These are phyloP conservation scores for Euzophera pinguis DNA, from an alignment of 2,888 invertebrate genomes.

Conservation along the genomic window DNA sequence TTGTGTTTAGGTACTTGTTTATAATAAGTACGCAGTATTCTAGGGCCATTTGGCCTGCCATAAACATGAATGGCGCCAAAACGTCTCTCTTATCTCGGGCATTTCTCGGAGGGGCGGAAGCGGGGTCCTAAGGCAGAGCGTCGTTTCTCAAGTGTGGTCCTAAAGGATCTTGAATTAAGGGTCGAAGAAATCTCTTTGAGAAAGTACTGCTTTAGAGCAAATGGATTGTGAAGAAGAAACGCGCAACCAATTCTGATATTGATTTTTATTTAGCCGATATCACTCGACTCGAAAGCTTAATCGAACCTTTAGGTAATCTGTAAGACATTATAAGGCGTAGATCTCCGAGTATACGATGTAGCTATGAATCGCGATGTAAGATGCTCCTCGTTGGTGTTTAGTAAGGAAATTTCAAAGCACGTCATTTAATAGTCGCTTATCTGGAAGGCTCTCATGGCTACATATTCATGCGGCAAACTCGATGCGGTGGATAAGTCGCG, in stretches of 20 bases:
- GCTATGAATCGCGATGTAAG: slow-evolving; percentile 15
- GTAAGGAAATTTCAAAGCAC: slow-evolving; percentile 24
- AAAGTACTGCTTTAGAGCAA: slow-evolving; percentile 71
- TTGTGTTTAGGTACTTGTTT: slow-evolving; percentile 62
- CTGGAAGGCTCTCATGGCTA: slow-evolving; percentile 41
- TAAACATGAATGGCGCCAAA: slow-evolving; percentile 79
- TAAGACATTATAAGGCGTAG: slow-evolving; percentile 26
- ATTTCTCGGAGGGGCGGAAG: slow-evolving; percentile 75
- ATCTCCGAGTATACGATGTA: slow-evolving; percentile 16
- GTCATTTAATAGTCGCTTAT: slow-evolving; percentile 36
- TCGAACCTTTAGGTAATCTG: slow-evolving; percentile 41
- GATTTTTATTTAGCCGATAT: slow-evolving; percentile 71
- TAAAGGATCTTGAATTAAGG: slow-evolving; percentile 76
- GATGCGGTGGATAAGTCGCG: slow-evolving; percentile 49
- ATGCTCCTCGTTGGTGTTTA: slow-evolving; percentile 11
- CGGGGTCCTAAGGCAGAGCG: slow-evolving; percentile 60
- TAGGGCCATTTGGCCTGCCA: slow-evolving; percentile 74
- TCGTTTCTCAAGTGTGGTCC: slow-evolving; percentile 73
- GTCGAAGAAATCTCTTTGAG: slow-evolving; percentile 62
- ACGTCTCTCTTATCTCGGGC: slow-evolving; percentile 79
- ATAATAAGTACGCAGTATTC: slow-evolving; percentile 75
- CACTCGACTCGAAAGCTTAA: slow-evolving; percentile 39
- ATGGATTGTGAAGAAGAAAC: slow-evolving; percentile 75
- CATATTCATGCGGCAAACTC: slow-evolving; percentile 63
- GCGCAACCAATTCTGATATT: slow-evolving; percentile 69